Percentiles rank a stretch among this genome's conserved stretches.
These are phyloP conservation scores for Anthopleura xanthogrammica DNA, from an alignment of 92 coral and sea anemone genomes.

Conservation along the genomic window DNA sequence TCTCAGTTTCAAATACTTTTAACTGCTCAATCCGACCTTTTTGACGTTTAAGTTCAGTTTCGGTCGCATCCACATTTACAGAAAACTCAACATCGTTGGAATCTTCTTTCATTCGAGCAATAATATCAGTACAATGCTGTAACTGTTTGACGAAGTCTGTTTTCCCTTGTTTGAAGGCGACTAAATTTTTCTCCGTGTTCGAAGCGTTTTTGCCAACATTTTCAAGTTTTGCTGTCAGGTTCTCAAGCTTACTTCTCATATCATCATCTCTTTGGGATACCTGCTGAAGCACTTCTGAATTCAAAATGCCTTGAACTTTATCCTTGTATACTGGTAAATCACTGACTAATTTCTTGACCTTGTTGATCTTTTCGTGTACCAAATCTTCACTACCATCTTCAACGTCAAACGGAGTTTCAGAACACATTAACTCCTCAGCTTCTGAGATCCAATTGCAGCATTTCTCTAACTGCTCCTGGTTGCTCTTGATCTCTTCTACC, in stretches of 20 bases:
- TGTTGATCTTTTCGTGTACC: constrained; percentile 9
- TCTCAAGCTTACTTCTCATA: background rate
- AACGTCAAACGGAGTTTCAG: constrained; percentile 29
- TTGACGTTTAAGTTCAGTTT: constrained; percentile 17
- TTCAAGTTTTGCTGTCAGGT: constrained; percentile 9
- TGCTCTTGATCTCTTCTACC: constrained; percentile 28
- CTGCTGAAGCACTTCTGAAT: constrained; percentile 16
- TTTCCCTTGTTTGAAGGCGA: constrained; percentile 1
- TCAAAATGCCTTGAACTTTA: constrained; percentile 4
- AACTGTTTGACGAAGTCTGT: constrained; percentile 14
- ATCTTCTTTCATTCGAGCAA: constrained; percentile 7
- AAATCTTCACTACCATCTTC: constrained; percentile 12
- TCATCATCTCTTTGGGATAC: constrained; percentile 10
- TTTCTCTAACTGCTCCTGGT: constrained; percentile 40
- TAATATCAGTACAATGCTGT: background rate
- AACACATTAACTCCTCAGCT: constrained; percentile 33
- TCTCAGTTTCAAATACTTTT: constrained; percentile 36
- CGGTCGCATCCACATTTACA: constrained; percentile 15
- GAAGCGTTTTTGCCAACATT: constrained; percentile 16
- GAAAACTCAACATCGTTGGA: background rate
- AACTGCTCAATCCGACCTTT: constrained; percentile 27
- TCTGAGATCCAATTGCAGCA: constrained; percentile 51
- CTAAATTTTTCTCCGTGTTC: constrained; percentile 12
- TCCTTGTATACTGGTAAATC: constrained; percentile 25
- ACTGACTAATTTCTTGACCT: background rate